Evolutionary conservation across 2,888 invertebrate genomes (phyloP).

Genomic region (Aproaerema taeniolella): DNA sequence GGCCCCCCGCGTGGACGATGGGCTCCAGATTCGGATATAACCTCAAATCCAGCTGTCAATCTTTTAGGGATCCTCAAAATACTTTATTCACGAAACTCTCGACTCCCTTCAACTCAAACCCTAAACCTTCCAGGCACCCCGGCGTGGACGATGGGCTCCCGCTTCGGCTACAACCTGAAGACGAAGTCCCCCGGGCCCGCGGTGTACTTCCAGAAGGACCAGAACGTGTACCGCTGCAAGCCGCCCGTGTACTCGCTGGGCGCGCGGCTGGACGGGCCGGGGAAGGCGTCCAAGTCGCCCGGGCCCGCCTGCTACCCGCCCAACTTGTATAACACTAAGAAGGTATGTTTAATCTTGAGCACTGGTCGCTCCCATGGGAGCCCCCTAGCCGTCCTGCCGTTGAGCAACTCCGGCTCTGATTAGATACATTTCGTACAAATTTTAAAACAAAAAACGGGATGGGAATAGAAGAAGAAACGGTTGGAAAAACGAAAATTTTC

Average conservation of each 20-base stretch:
- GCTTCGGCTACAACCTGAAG: conserved; percentile 46
- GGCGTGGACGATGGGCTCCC: conserved; percentile 59
- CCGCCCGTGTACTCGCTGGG: conserved; percentile 61
- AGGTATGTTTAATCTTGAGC: conserved; percentile 27
- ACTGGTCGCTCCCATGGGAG: background rate
- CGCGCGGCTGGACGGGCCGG: conserved; percentile 44
- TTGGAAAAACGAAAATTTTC: too few species aligned
- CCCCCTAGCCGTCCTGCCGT: background rate
- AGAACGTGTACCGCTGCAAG: conserved; percentile 47
- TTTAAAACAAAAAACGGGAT: too few species aligned
- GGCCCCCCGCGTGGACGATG: conserved; percentile 62
- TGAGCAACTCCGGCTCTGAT: too few species aligned
- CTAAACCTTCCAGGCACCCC: too few species aligned
- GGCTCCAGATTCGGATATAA: conserved; percentile 50
- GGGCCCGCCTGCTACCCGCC: conserved; percentile 72
- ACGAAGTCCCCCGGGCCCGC: conserved; percentile 71
- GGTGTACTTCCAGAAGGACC: conserved; percentile 65
- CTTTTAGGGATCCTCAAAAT: too few species aligned
- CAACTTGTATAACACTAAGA: conserved; percentile 58
- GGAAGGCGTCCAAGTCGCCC: conserved; percentile 41
- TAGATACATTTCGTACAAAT: too few species aligned
- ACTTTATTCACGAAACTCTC: too few species aligned
- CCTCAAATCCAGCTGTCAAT: conserved; percentile 37
- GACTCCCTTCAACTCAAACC: too few species aligned
- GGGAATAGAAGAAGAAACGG: too few species aligned